Evolutionary conservation across 1,140 invertebrate genomes (phyloP).

Genomic region (Hylyphantes graminicola): DNA sequence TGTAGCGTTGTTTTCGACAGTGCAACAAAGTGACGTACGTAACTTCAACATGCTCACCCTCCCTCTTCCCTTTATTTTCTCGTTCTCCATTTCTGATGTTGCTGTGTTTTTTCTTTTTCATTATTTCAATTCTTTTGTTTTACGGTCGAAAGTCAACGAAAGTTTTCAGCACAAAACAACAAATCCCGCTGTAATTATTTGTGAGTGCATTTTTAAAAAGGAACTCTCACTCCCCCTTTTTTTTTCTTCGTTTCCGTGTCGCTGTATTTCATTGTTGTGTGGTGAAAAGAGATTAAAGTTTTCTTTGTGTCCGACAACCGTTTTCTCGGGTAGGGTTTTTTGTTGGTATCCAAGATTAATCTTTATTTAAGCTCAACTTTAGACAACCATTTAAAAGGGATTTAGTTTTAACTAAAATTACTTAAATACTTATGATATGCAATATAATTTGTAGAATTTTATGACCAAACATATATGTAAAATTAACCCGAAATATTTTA

Average conservation of each 20-base stretch:
- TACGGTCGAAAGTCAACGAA: constrained; percentile 16
- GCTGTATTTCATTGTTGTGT: constrained; percentile 17
- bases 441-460: too few species aligned
- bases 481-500: too few species aligned
- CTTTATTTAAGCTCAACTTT: too few species aligned
- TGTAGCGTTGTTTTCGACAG: constrained; percentile 27
- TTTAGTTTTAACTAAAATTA: too few species aligned
- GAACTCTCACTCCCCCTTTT: background rate
- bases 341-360: too few species aligned
- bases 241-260: constrained; percentile 34
- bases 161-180: constrained; percentile 33
- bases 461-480: too few species aligned
- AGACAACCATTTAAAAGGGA: too few species aligned
- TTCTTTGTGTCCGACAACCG: background rate
- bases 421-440: too few species aligned
- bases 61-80: background rate
- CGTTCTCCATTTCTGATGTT: background rate
- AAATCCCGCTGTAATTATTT: constrained; percentile 48
- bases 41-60: background rate
- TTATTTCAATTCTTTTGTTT: constrained; percentile 23
- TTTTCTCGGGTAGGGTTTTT: background rate
- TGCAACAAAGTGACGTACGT: constrained; percentile 34
- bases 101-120: background rate
- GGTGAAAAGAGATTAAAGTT: constrained; percentile 43
- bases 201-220: constrained; percentile 52